Conservation (phyloP, 2,888 invertebrate species). For the Asteroscopus sphinx region DNA sequence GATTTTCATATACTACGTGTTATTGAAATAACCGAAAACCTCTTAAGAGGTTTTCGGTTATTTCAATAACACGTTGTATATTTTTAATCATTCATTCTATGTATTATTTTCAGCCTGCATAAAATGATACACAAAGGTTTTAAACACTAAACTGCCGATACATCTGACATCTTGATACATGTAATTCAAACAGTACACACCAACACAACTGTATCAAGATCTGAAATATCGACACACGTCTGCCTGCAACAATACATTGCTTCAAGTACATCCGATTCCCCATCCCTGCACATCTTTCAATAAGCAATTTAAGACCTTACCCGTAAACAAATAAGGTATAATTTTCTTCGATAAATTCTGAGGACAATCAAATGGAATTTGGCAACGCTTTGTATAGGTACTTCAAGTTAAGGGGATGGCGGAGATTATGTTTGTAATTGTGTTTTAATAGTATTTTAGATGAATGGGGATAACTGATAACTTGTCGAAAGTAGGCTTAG, state of each 20-base stretch:
- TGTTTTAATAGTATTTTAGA: slow-evolving; percentile 77
- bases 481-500: slow-evolving; percentile 34
- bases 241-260: slow-evolving; percentile 75
- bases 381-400: slow-evolving; percentile 74
- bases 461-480: slow-evolving; percentile 64
- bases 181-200: slow-evolving; percentile 19
- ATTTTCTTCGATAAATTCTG: slow-evolving; percentile 45
- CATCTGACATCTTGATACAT: slow-evolving; percentile 34
- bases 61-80: background rate
- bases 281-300: slow-evolving; percentile 49
- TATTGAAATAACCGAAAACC: no score
- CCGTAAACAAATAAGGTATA: slow-evolving; percentile 42
- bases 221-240: slow-evolving; percentile 84
- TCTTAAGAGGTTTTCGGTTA: no score
- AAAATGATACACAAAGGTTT: slow-evolving; percentile 15
- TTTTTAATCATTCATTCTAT: slow-evolving; percentile 2
- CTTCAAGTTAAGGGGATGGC: slow-evolving; percentile 81
- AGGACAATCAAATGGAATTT: slow-evolving; percentile 43
- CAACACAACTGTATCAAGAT: slow-evolving; percentile 59
- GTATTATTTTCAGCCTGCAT: slow-evolving; percentile 29
- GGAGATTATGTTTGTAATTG: slow-evolving; percentile 84
- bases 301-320: slow-evolving; percentile 50
- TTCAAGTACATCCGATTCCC: slow-evolving; percentile 76
- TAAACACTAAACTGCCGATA: slow-evolving; percentile 11
- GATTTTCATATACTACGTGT: no score